Evolutionary conservation across 1,140 invertebrate species (phyloP), one percentile per base, ranked within the genome.

Genomic region (Bombus impatiens): DNA sequence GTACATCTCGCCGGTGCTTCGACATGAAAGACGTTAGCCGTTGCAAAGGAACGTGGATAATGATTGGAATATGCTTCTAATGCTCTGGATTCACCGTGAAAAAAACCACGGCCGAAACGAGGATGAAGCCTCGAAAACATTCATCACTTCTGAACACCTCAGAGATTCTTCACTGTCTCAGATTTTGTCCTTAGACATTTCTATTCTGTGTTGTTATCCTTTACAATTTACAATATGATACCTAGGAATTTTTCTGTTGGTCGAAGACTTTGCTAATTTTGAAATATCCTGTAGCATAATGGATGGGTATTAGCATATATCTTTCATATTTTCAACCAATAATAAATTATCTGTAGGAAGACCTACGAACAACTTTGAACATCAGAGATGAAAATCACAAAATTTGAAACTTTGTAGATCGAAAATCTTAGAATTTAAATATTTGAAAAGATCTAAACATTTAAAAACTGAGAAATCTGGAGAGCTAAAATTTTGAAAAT

Each of bases 31-130:
- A 83, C 37, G 75, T 78, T 62, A 82, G 74, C 62, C 2, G 74
- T 82, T 74, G 35, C 82, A 57, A 47, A 57, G 62, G 82, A 78
- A 78, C 75, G 82, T 44, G 62, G 75, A 77, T 78, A 78, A 84
- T 78, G 82, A 78, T 65, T 65, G 35, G 82, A 78, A 42, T 67
- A 78, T 53, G 9, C 32, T 22, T 47, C 40, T 80, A 80, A 70
- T 70, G 78, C 78, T 80, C 78, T 37, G 78, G 42, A 80, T 80
- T 80, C 44, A 25, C 22, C n/a, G 25, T 8, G 65, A 62, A 78
- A 78, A 78, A 62, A 78, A 42, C 37, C 8, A 3, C 0, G 8
- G 18, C 18, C 25, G 32, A 76, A 35, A 53, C 15, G 76, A 78
- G 76, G n/a, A 80, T 80, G 78, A 47, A 47, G 32, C 59, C 77